Percentiles rank a stretch among this genome's conserved stretches.
Evolutionary conservation across 2,888 invertebrate genomes (phyloP).

Genomic region (Agrochola lychnidis): DNA sequence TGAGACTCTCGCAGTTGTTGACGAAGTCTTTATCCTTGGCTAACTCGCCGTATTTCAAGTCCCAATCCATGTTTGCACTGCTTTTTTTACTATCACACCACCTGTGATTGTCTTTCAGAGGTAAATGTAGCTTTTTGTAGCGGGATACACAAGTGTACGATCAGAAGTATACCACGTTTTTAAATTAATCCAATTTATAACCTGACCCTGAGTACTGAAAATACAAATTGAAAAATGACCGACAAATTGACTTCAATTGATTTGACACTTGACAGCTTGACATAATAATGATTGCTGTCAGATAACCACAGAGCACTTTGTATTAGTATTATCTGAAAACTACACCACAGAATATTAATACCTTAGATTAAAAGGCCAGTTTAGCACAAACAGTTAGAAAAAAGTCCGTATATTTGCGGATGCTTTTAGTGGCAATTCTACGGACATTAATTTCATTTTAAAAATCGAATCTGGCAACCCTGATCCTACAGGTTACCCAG

Average conservation of each 20-base stretch:
- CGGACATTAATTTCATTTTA: background rate
- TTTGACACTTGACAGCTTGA: conserved; percentile 14
- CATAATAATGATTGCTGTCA: too few species aligned
- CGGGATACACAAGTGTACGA: conserved; percentile 12
- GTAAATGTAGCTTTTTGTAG: background rate
- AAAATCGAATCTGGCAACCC: background rate
- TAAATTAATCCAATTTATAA: conserved; percentile 60
- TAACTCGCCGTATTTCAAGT: conserved; percentile 83
- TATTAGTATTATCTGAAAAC: too few species aligned
- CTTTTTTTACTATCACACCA: background rate
- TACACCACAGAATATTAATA: too few species aligned
- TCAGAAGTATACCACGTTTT: conserved; percentile 59
- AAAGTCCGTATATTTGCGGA: background rate
- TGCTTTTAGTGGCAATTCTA: background rate
- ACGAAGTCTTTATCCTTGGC: conserved; percentile 83
- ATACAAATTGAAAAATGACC: conserved; percentile 62
- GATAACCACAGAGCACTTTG: too few species aligned
- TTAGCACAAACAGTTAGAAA: too few species aligned
- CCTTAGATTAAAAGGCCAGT: too few species aligned
- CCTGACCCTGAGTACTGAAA: conserved; percentile 63
- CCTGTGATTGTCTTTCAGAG: background rate
- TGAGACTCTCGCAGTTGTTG: conserved; percentile 80
- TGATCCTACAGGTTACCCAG: background rate
- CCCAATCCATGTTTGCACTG: conserved; percentile 75
- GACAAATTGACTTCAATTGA: conserved; percentile 13